Conservation (phyloP, 2,113 vertebrate species). For the Thymallus thymallus region DNA sequence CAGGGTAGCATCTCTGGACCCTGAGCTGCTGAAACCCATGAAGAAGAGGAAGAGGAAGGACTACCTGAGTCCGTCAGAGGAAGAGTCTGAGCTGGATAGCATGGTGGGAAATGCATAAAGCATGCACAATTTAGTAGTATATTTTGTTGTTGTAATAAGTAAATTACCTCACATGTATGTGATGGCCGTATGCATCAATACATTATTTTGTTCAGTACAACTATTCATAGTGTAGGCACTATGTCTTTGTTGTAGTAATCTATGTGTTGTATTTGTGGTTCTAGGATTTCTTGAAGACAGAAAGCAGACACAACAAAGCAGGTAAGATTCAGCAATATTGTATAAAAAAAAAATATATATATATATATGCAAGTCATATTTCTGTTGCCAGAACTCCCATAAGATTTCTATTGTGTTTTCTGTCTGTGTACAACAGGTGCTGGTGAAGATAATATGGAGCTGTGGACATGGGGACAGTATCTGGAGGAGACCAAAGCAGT, state of each 20-base stretch:
- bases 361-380: background rate
- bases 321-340: conserved; percentile 43
- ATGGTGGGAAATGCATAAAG: conserved; percentile 68
- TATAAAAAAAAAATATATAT: too few species aligned
- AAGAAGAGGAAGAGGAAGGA: conserved; percentile 95
- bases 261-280: conserved; percentile 12
- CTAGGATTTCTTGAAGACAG: conserved; percentile 71
- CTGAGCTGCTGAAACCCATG: conserved; percentile 88
- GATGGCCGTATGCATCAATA: too few species aligned
- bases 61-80: conserved; percentile 88
- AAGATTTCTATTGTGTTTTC: background rate
- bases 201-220: too few species aligned
- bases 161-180: too few species aligned
- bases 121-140: background rate
- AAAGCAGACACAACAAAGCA: conserved; percentile 64
- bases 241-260: too few species aligned
- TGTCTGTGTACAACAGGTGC: conserved; percentile 10
- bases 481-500: conserved; percentile 88
- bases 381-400: background rate
- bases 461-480: conserved; percentile 91
- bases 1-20: conserved; percentile 62
- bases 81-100: conserved; percentile 87
- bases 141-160: too few species aligned
- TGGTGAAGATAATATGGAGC: conserved; percentile 83
- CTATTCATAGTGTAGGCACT: too few species aligned